These are phyloP conservation scores for Theristicus caerulescens DNA, from an alignment of 2,113 vertebrate genomes.

Conservation along the genomic window DNA sequence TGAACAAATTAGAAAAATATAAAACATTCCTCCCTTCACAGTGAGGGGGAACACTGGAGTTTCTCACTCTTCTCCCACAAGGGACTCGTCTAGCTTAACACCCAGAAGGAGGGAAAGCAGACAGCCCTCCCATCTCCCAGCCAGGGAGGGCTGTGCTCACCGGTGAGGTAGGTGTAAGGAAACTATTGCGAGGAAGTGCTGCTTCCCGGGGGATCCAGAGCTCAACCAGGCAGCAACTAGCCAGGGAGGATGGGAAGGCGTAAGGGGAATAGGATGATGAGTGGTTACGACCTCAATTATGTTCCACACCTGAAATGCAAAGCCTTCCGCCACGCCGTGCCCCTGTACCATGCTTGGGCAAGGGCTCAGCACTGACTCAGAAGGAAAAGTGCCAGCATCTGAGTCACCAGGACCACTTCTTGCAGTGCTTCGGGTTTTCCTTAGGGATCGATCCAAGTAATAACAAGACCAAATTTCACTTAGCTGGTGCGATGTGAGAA, in stretches of 20 bases:
- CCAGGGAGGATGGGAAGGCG: neutral
- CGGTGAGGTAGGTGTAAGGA: neutral
- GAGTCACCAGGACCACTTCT: neutral
- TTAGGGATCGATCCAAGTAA: neutral
- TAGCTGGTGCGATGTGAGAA: neutral
- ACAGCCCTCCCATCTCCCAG: neutral
- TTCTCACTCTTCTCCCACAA: neutral
- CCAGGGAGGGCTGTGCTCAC: neutral
- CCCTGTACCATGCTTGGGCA: neutral
- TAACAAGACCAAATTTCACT: neutral
- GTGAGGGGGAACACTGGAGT: neutral
- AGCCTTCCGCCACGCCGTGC: fast-evolving
- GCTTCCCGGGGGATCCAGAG: neutral
- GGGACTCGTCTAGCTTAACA: neutral
- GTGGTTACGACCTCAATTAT: neutral
- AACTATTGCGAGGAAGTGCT: neutral
- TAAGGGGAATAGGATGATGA: neutral
- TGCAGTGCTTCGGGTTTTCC: neutral
- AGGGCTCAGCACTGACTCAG: neutral
- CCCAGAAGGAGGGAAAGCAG: neutral
- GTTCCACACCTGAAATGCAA: neutral
- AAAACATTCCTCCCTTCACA: neutral
- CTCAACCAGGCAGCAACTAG: neutral
- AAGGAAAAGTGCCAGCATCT: neutral
- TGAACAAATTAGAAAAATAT: neutral